A percentile compares a stretch with the other conserved stretches of the same genome.
Conservation (phyloP, 2,797 vertebrate genomes). For the Melanotaenia boesemani region DNA sequence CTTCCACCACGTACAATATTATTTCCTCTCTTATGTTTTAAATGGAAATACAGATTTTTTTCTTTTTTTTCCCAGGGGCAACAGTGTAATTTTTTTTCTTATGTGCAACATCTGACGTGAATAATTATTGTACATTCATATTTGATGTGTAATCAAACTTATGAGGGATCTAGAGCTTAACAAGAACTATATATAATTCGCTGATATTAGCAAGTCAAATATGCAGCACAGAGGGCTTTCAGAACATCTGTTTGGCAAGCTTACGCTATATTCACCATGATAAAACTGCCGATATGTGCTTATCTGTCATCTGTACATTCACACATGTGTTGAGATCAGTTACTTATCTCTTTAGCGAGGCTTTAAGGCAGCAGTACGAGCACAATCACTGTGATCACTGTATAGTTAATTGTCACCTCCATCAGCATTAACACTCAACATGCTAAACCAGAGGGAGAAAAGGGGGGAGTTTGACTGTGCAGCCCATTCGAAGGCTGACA, state of each 20-base stretch:
- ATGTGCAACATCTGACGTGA: conserved; percentile 15
- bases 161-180: conserved; percentile 26
- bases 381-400: conserved; percentile 70
- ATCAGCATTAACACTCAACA: conserved; percentile 74
- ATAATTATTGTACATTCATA: neutral
- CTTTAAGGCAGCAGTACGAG: conserved; percentile 55
- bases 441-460: conserved; percentile 63
- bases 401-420: conserved; percentile 74
- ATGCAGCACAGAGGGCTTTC: conserved; percentile 28
- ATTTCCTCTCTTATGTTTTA: conserved; percentile 12
- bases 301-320: conserved; percentile 55
- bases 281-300: conserved; percentile 56
- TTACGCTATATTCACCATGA: conserved; percentile 36
- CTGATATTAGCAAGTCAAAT: conserved; percentile 67
- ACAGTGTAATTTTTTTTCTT: conserved; percentile 15
- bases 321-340: conserved; percentile 56
- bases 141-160: conserved; percentile 17
- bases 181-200: conserved; percentile 43
- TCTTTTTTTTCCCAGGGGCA: neutral
- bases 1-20: neutral
- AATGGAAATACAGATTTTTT: conserved; percentile 24
- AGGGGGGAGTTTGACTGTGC: conserved; percentile 47
- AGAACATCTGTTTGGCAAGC: conserved; percentile 62
- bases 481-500: conserved; percentile 69
- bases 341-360: conserved; percentile 64